Evolutionary conservation across 2,888 invertebrate species (phyloP).

Genomic region (Dynastes hyllus): DNA sequence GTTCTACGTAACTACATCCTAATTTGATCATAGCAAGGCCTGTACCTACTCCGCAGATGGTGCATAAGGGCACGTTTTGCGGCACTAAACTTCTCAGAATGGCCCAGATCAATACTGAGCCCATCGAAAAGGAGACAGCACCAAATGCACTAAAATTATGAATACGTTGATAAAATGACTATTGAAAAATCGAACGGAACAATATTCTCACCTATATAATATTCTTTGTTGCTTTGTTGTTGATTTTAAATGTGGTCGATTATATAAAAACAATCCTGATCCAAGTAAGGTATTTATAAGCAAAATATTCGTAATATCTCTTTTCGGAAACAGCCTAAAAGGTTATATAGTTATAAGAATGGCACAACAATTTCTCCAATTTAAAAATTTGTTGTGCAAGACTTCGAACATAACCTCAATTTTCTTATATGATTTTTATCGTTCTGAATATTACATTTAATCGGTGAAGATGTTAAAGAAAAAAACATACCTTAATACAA

Average conservation of each 20-base stretch:
- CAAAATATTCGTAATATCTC: conserved; percentile 87
- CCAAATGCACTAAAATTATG: conserved; percentile 75
- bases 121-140: conserved; percentile 89
- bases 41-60: conserved; percentile 81
- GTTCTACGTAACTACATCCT: conserved; percentile 66
- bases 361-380: no score
- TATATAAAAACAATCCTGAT: conserved; percentile 87
- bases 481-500: conserved; percentile 78
- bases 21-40: conserved; percentile 77
- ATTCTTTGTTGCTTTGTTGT: conserved; percentile 77
- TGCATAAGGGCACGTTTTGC: conserved; percentile 79
- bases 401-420: conserved; percentile 14
- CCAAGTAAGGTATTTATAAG: conserved; percentile 88
- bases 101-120: conserved; percentile 92
- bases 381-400: background rate
- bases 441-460: background rate
- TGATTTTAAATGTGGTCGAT: conserved; percentile 81
- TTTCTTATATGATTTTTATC: conserved; percentile 15
- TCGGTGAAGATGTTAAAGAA: conserved; percentile 4
- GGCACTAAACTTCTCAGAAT: conserved; percentile 87
- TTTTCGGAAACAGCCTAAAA: conserved; percentile 80
- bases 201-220: conserved; percentile 77
- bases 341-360: background rate
- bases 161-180: background rate
- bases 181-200: background rate